Conservation (phyloP, 2,888 invertebrate species). For the Siphonodentalium dalli region DNA sequence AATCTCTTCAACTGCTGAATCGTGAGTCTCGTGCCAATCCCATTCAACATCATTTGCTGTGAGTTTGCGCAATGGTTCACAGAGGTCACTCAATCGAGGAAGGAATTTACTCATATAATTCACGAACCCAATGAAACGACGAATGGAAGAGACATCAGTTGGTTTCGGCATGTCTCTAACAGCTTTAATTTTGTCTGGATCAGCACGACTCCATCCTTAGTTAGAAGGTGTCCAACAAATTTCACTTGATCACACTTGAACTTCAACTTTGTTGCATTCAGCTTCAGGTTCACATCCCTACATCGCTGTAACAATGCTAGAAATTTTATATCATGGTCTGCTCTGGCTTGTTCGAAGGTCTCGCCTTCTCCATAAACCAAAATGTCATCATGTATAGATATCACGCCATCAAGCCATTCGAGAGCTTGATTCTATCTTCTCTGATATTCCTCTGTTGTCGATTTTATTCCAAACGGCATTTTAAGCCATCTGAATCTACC, state of each 20-base stretch:
- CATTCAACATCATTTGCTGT: constrained; percentile 22
- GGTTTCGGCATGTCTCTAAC: constrained; percentile 28
- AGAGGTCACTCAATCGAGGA: constrained; percentile 26
- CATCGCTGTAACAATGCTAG: constrained; percentile 18
- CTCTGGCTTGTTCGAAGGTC: constrained; percentile 19
- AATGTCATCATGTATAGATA: constrained; percentile 33
- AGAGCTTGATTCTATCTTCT: constrained; percentile 25
- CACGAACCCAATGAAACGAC: constrained; percentile 27
- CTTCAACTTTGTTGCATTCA: constrained; percentile 26
- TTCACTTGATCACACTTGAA: constrained; percentile 19
- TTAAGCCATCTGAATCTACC: constrained; percentile 32
- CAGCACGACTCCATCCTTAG: constrained; percentile 21
- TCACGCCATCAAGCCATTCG: constrained; percentile 29
- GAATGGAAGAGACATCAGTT: constrained; percentile 17
- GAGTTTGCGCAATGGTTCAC: constrained; percentile 28
- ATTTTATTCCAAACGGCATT: constrained; percentile 33
- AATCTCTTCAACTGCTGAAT: constrained; percentile 12
- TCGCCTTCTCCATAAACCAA: constrained; percentile 26
- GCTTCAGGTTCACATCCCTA: constrained; percentile 14
- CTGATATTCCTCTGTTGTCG: constrained; percentile 32
- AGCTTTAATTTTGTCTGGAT: constrained; percentile 27
- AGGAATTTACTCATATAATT: constrained; percentile 31
- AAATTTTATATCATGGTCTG: constrained; percentile 27
- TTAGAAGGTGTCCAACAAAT: constrained; percentile 30
- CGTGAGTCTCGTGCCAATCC: constrained; percentile 18